These are phyloP conservation scores for Podarcis raffonei DNA, from an alignment of 2,113 vertebrate genomes.

Conservation along the genomic window DNA sequence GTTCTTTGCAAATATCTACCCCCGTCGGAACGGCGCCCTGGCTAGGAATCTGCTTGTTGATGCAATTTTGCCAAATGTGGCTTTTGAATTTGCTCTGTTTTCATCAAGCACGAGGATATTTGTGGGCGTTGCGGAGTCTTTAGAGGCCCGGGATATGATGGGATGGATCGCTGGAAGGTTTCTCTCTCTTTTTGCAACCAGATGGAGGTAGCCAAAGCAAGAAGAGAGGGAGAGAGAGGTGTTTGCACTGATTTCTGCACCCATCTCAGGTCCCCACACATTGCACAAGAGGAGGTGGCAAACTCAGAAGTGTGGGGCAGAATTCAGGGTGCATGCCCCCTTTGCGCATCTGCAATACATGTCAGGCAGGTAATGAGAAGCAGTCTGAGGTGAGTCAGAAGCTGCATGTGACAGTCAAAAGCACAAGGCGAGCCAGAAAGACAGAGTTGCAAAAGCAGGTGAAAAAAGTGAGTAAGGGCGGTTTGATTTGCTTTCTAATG, in stretches of 20 bases:
- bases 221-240: fast-evolving
- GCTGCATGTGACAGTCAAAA: no score
- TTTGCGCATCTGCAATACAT: no score
- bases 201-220: no score
- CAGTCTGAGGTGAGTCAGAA: no score
- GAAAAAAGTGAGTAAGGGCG: no score
- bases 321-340: no score
- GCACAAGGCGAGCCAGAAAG: no score
- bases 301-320: not conserved
- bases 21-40: constrained; percentile 61
- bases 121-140: constrained; percentile 58
- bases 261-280: not conserved
- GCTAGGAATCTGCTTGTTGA: constrained; percentile 69
- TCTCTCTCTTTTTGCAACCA: not conserved
- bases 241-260: not conserved
- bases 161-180: not conserved
- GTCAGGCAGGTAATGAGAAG: no score
- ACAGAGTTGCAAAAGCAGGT: no score
- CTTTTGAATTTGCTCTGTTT: constrained; percentile 67
- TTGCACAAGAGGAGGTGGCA: not conserved
- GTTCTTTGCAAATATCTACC: constrained; percentile 66
- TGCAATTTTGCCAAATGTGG: constrained; percentile 71
- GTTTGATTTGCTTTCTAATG: no score
- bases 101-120: constrained; percentile 57
- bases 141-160: fast-evolving